Base-by-base conservation (phyloP, 2,113 vertebrate species). In the Progne subis region DNA sequence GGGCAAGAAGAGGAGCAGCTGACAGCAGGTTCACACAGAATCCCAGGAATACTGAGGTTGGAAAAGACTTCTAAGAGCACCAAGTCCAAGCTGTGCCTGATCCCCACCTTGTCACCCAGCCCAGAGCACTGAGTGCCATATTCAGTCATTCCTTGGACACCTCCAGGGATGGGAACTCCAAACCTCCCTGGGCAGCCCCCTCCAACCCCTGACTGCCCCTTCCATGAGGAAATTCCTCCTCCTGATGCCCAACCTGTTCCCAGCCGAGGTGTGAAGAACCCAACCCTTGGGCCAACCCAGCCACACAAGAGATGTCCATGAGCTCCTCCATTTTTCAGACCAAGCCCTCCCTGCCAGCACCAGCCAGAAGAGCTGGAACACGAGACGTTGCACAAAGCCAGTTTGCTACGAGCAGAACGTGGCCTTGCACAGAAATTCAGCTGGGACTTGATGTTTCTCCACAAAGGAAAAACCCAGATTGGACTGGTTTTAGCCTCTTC, bases 351-450 rank as follows among this genome's bases (percentile, higher is more conserved):
- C 9, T 7, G 12, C 4, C 53, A 69, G 49, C 8, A 67, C 39
- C 32, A 92, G 32, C 18, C 57, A 75, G 32, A 39, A 47, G 43
- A 60, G 55, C 39, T 28, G n/a, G 19, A 63, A 25, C 52, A 28
- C 0, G 0, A 86, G 18, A 52, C 1, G 0, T 9, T 10, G 6
- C 29, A 17, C 11, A 6, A 89, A 84, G 4, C 9, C 89, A 50
- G 15, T 19, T 43, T 72, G 57, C 46, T 41, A 24, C 55, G 41
- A 89, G 50, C 57, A 63, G 29, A 44, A 50, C 0, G 0, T 3
- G n/a, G 18, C 43, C 39, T 21, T 34, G 52, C 32, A 11, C 3
- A 5, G 3, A 41, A 81, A 31, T 39, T 47, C 86, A 78, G 24
- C 10, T 32, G 8, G 9, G 24, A 29, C 14, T 71, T 44, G 1